These are phyloP conservation scores for Xenops minutus DNA, from an alignment of 2,797 vertebrate genomes.

Conservation along the genomic window DNA sequence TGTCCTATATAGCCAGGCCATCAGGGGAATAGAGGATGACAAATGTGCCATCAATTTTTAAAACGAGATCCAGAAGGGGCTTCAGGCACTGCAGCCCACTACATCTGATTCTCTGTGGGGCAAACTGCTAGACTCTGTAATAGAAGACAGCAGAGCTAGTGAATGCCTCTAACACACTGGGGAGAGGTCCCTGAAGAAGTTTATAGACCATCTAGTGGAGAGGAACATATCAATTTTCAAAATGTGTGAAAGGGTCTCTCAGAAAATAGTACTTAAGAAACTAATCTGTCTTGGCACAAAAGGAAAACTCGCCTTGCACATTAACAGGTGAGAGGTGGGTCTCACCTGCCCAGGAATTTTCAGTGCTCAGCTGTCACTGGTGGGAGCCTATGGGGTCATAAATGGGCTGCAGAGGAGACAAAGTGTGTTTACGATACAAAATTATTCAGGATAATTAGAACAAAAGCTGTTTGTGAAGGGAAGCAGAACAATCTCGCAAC, in stretches of 20 bases:
- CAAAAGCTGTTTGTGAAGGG: conserved; percentile 11
- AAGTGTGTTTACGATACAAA: neutral
- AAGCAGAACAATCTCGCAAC: neutral
- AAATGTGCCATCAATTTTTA: conserved; percentile 23
- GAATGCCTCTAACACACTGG: neutral
- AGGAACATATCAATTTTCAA: neutral
- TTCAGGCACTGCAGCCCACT: conserved; percentile 20
- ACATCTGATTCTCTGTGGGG: conserved; percentile 4
- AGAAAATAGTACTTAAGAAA: neutral
- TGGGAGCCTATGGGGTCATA: neutral
- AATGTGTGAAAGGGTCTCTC: neutral
- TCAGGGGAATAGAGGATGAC: neutral
- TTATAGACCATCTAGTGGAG: neutral
- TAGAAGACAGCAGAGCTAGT: neutral
- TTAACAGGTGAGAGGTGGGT: neutral
- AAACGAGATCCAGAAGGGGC: conserved; percentile 8
- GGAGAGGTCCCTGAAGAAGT: neutral
- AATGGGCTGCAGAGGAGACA: neutral
- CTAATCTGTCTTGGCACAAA: neutral
- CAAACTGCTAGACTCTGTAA: neutral
- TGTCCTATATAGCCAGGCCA: neutral
- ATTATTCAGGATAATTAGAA: conserved; percentile 38
- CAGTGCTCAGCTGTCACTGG: neutral
- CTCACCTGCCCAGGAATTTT: neutral
- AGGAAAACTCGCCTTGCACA: neutral